These are phyloP conservation scores for Thinocorus orbignyianus DNA, from an alignment of 2,113 vertebrate species.

Conservation along the genomic window DNA sequence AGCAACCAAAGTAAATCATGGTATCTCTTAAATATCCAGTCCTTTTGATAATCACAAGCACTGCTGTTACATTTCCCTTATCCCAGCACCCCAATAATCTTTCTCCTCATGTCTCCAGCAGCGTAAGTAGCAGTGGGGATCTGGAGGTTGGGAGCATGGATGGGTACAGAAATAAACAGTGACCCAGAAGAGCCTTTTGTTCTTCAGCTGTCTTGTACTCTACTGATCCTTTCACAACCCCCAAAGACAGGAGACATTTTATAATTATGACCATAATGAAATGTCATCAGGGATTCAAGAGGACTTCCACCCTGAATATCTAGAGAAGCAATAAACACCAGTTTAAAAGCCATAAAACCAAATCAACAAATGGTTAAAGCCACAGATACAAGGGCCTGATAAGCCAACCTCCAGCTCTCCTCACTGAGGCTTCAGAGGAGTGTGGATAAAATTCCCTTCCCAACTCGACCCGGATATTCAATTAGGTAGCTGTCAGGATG, in stretches of 20 bases:
- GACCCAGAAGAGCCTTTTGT: not conserved
- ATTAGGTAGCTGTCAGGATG: not conserved
- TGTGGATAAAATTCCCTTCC: not conserved
- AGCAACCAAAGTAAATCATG: not conserved
- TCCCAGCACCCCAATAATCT: not conserved
- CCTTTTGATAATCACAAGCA: not conserved
- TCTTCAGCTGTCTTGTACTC: not conserved
- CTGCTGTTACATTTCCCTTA: not conserved
- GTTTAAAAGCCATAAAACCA: slow-evolving; percentile 51
- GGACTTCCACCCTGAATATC: slow-evolving; percentile 29
- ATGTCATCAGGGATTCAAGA: slow-evolving; percentile 6
- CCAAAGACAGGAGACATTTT: slow-evolving; percentile 18
- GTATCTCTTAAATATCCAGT: not conserved
- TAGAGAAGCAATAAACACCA: slow-evolving; percentile 24
- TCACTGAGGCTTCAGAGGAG: not conserved
- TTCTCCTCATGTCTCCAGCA: not conserved
- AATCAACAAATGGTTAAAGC: not conserved
- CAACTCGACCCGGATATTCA: not conserved
- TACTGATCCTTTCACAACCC: slow-evolving; percentile 6
- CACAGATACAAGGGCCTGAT: not conserved
- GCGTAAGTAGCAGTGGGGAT: not conserved
- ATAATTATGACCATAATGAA: slow-evolving; percentile 49
- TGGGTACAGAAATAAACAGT: not conserved
- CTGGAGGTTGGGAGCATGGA: rapidly evolving
- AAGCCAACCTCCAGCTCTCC: not conserved